Conservation (phyloP, 2,113 vertebrate species). For the Corydoras sp. region DNA sequence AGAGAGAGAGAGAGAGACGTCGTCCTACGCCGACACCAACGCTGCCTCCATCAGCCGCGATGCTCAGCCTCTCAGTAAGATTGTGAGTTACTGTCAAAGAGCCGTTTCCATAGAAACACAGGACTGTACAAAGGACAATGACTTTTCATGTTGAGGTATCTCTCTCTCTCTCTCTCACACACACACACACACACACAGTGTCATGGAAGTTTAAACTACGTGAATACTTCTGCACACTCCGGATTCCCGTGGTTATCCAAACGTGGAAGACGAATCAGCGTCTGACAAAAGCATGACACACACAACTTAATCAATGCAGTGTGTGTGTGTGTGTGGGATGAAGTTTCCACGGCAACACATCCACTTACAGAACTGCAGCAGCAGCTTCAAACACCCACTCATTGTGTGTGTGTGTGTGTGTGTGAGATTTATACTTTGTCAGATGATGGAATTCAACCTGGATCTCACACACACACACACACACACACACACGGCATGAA, state of each 20-base stretch:
- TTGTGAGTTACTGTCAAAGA: no score
- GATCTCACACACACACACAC: neutral
- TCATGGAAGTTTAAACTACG: neutral
- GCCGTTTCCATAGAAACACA: no score
- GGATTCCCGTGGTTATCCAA: no score
- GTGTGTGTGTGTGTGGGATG: conserved; percentile 49
- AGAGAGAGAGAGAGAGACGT: no score
- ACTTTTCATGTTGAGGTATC: no score
- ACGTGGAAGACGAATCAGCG: neutral
- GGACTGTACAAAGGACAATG: no score
- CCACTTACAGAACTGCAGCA: conserved; percentile 49
- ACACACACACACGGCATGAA: neutral
- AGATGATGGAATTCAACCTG: neutral
- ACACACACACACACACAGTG: no score
- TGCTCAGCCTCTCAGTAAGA: no score
- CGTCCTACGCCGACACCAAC: no score
- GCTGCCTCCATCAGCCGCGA: no score
- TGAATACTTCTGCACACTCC: neutral
- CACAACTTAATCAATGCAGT: conserved; percentile 35
- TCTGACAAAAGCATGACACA: neutral
- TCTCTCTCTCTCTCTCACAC: no score
- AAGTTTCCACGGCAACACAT: conserved; percentile 64
- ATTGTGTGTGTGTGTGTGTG: conserved; percentile 1
- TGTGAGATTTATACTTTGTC: conserved; percentile 7
- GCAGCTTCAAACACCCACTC: conserved; percentile 36